phyloP scores from a whole-genome alignment of 1,140 invertebrate species.

The Asobara japonica region DNA sequence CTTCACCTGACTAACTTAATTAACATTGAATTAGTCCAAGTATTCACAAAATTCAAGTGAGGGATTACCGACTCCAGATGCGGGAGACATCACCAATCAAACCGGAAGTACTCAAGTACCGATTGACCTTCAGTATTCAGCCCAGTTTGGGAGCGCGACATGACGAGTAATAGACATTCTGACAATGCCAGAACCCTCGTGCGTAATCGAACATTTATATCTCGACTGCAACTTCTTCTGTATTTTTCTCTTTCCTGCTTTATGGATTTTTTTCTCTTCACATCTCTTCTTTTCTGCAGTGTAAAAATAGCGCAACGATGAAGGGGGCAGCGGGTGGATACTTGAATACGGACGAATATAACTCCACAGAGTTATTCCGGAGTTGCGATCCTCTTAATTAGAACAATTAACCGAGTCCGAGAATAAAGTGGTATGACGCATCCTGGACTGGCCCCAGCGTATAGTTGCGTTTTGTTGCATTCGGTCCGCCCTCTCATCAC shows the following conservation, averaged over 20 bases:
- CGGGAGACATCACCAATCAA: too few relatives aligned
- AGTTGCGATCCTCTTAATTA: slow-evolving; percentile 61
- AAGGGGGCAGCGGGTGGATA: slow-evolving; percentile 28
- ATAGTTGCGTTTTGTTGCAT: slow-evolving; percentile 20
- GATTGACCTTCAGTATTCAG: too few relatives aligned
- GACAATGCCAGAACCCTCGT: neutral
- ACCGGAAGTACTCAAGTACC: too few relatives aligned
- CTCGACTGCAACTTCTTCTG: neutral
- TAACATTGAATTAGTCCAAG: too few relatives aligned
- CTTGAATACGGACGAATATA: slow-evolving; percentile 51
- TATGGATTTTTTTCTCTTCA: neutral
- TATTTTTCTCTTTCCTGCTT: neutral
- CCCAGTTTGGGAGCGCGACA: neutral
- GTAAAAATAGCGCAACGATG: slow-evolving; percentile 48
- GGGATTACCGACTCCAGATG: too few relatives aligned
- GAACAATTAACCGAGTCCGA: slow-evolving; percentile 57
- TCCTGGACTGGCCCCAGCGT: slow-evolving; percentile 35
- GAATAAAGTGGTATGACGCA: slow-evolving; percentile 53
- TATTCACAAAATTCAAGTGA: too few relatives aligned
- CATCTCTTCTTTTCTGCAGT: slow-evolving; percentile 27
- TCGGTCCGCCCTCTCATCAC: neutral
- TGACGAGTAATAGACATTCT: neutral
- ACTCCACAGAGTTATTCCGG: slow-evolving; percentile 55
- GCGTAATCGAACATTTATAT: neutral
- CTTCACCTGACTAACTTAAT: too few relatives aligned